Evolutionary conservation across 2,888 invertebrate genomes (phyloP).

Genomic region (Yponomeuta cagnagella): DNA sequence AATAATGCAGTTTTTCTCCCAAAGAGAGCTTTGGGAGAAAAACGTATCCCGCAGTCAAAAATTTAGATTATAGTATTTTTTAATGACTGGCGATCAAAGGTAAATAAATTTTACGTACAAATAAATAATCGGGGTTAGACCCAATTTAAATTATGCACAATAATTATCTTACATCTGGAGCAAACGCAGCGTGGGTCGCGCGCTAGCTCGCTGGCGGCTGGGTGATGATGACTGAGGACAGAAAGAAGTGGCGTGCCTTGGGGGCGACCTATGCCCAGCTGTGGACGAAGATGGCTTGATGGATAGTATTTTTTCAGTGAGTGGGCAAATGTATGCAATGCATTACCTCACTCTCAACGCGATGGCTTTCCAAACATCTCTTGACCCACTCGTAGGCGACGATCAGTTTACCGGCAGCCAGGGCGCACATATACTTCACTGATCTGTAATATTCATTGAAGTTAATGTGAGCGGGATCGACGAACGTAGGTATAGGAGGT

Average conservation of each 20-base stretch:
- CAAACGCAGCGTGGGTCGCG: not conserved
- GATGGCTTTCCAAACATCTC: constrained; percentile 52
- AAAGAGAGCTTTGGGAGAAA: no score
- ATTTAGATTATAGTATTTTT: no score
- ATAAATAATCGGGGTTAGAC: no score
- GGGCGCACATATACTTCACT: constrained; percentile 74
- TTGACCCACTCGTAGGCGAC: constrained; percentile 72
- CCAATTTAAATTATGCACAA: not conserved
- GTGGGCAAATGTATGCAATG: not conserved
- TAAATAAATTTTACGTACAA: no score
- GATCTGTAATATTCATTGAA: constrained; percentile 37
- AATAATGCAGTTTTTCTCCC: no score
- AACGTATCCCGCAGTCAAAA: no score
- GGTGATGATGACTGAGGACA: not conserved
- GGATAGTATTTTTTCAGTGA: no score
- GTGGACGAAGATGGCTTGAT: not conserved
- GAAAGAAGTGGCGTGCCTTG: no score
- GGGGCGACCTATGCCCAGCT: not conserved
- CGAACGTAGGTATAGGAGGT: no score
- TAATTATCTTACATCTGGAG: not conserved
- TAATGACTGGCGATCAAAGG: no score
- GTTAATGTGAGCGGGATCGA: no score
- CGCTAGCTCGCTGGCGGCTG: not conserved
- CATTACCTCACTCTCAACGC: constrained; percentile 58
- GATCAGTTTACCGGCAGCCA: constrained; percentile 77